Evolutionary conservation across 2,113 vertebrate species (phyloP).

Genomic region (Sceloporus tristichus): DNA sequence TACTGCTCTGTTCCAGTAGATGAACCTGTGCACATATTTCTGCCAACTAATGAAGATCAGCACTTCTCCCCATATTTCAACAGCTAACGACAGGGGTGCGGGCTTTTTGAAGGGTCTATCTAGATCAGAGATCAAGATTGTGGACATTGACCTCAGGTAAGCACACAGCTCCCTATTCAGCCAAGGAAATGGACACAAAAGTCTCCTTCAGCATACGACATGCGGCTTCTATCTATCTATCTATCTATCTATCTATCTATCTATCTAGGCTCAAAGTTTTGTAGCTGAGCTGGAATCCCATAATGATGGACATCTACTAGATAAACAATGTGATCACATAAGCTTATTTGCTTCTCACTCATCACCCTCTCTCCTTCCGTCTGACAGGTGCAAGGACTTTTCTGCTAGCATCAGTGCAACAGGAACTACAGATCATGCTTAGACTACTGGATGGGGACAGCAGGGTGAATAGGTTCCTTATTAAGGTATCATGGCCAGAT

Average conservation of each 20-base stretch:
- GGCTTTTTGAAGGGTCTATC: background rate
- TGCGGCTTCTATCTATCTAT: background rate
- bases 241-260: background rate
- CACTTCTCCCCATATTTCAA: background rate
- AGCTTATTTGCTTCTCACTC: background rate
- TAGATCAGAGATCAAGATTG: background rate
- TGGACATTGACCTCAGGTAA: no score
- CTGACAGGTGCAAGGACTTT: constrained; percentile 14
- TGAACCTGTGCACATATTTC: background rate
- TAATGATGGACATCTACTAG: background rate
- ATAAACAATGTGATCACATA: background rate
- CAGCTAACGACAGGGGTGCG: background rate
- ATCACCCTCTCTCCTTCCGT: background rate
- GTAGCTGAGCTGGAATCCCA: background rate
- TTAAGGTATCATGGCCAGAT: background rate
- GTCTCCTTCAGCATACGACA: background rate
- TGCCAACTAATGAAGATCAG: background rate
- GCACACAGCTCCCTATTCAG: background rate
- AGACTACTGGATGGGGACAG: background rate
- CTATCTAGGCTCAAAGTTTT: background rate
- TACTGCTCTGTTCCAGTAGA: background rate
- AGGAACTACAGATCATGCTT: background rate
- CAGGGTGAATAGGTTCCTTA: background rate
- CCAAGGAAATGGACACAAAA: background rate
- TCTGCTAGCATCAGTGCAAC: background rate